Evolutionary conservation across 2,888 invertebrate species (phyloP), one percentile per base, ranked within the genome.

Genomic region (Cantharis rufa): DNA sequence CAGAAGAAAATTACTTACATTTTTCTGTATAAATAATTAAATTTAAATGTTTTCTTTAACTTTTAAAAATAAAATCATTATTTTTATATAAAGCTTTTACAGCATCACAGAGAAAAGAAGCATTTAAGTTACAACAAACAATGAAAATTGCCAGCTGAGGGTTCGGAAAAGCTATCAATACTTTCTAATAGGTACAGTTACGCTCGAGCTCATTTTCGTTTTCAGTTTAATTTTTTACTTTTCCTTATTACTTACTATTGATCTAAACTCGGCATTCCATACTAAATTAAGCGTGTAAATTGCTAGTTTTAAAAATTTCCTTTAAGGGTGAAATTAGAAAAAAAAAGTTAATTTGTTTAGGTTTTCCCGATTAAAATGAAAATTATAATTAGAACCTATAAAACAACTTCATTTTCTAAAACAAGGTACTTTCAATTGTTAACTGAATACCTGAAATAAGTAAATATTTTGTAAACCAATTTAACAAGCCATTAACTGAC

Each of bases 161-260:
- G 68, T 68, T 69, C 68, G 68, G 69, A 66, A 73, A 73, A 73
- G 73, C 73, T 73, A 73, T 73, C 73, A 73, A 73, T 73, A 73
- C 73, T 73, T 68, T 68, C 73, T 73, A 73, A 73, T 73, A 73
- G 68, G 73, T 68, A 73, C 73, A 69, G 73, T 73, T 73, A 73
- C 73, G 73, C 73, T 61, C 69, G 73, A 73, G 62, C 73, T 73
- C 73, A 69, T 73, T 73, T 73, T 73, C 72, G 69, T 73, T 73
- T 73, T 68, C 73, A 61, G 48, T 73, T 21, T 66, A 68, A 73
- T 73, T 73, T 69, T 73, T 73, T 66, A 64, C 66, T 68, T 73
- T 69, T 68, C 24, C 73, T 73, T 73, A 62, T 69, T 69, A 73
- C 62, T 69, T 48, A 24, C 62, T 62, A 28, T 66, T 28, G 69